phyloP scores from a whole-genome alignment of 2,797 vertebrate species.

The Australoheros facetus region DNA sequence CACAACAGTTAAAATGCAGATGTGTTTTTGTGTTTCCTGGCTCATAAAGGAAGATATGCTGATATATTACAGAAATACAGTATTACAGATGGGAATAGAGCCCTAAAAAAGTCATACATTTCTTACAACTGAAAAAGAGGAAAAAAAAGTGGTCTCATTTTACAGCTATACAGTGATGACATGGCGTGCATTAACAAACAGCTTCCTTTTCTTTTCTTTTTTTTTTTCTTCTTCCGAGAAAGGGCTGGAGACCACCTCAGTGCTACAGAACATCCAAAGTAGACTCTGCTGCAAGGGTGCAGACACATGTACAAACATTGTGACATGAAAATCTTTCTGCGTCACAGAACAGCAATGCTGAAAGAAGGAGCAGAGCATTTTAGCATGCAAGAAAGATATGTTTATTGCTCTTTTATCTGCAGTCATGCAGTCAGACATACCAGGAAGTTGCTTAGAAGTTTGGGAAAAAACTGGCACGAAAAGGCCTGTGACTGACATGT shows the following conservation, averaged over 20 bases:
- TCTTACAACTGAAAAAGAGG: neutral
- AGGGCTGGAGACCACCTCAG: constrained; percentile 41
- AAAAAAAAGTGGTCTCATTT: neutral
- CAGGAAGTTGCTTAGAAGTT: constrained; percentile 44
- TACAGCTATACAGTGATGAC: neutral
- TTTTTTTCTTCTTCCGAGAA: neutral
- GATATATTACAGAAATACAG: neutral
- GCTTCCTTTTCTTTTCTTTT: constrained; percentile 7
- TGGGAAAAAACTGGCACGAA: constrained; percentile 56
- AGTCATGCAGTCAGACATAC: constrained; percentile 64
- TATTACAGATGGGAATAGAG: neutral
- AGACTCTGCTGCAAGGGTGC: neutral
- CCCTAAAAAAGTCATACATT: neutral
- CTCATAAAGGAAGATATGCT: neutral
- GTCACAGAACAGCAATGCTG: constrained; percentile 50
- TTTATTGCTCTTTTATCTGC: constrained; percentile 66
- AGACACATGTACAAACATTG: constrained; percentile 45
- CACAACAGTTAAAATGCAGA: constrained; percentile 6
- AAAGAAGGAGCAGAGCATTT: constrained; percentile 40
- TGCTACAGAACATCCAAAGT: constrained; percentile 12
- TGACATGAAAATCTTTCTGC: constrained; percentile 38
- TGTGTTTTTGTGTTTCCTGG: constrained; percentile 11
- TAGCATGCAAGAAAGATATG: constrained; percentile 38
- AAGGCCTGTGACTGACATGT: constrained; percentile 52
- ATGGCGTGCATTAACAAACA: constrained; percentile 18